These are phyloP conservation scores for Alethe castanea DNA, from an alignment of 2,113 vertebrate species.

Conservation along the genomic window DNA sequence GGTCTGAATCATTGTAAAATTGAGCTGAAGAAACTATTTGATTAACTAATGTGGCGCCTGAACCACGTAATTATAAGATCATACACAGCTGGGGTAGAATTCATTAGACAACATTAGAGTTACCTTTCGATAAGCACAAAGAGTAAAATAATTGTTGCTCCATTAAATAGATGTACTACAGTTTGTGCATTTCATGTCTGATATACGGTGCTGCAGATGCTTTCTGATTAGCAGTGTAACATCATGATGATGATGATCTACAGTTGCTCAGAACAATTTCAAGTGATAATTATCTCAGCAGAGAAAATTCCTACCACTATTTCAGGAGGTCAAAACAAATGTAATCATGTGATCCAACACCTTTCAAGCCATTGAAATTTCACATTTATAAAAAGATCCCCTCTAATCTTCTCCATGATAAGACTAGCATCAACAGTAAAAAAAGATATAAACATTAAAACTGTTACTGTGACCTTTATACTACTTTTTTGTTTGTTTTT, in stretches of 20 bases:
- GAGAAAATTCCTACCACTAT: neutral
- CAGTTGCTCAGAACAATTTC: neutral
- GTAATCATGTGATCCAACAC: neutral
- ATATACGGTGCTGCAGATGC: neutral
- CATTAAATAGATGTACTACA: neutral
- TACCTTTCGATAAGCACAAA: neutral
- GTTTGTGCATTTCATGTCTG: neutral
- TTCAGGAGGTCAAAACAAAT: neutral
- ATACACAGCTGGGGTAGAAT: neutral
- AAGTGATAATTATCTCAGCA: neutral
- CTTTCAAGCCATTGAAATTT: neutral
- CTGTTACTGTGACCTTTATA: neutral
- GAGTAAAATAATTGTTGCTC: neutral
- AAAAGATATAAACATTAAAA: neutral
- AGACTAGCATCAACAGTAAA: neutral
- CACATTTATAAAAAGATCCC: neutral
- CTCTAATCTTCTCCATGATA: neutral
- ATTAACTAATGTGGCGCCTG: neutral
- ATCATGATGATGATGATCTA: neutral
- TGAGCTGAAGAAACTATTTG: neutral
- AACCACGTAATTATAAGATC: constrained; percentile 24
- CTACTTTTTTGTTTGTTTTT: neutral
- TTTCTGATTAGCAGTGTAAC: constrained; percentile 20
- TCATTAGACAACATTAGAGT: constrained; percentile 2
- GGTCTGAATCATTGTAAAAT: neutral